phyloP scores from a whole-genome alignment of 2,888 invertebrate genomes.

The Polyommatus icarus region DNA sequence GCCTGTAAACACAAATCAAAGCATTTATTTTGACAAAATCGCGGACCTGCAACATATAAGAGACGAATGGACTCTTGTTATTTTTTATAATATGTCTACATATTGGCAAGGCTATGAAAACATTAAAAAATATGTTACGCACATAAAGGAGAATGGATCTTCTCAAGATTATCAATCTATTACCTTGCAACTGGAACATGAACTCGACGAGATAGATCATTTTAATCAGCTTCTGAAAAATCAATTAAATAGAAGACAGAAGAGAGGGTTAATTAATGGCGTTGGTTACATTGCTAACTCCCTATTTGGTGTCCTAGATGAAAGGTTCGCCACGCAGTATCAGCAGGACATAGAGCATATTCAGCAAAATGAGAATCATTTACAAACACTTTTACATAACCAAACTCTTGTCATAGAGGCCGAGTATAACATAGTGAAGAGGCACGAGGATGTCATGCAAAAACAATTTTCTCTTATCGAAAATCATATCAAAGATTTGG shows the following conservation, averaged over 20 bases:
- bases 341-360: conserved; percentile 28
- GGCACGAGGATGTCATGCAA: conserved; percentile 28
- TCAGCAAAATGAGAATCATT: conserved; percentile 30
- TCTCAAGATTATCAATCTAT: too few relatives aligned
- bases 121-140: too few relatives aligned
- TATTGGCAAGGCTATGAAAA: too few relatives aligned
- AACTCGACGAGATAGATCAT: conserved; percentile 25
- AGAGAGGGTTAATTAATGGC: conserved; percentile 33
- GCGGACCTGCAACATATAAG: background rate
- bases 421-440: background rate
- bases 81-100: too few relatives aligned
- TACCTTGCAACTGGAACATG: conserved; percentile 30
- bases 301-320: conserved; percentile 25
- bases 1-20: background rate
- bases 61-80: too few relatives aligned
- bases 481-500: conserved; percentile 8
- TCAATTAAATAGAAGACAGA: conserved; percentile 25
- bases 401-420: conserved; percentile 20
- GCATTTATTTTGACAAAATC: conserved; percentile 32
- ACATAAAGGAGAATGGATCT: too few relatives aligned
- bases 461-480: conserved; percentile 31
- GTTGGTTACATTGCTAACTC: conserved; percentile 33
- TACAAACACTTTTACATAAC: conserved; percentile 25
- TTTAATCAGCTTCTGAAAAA: conserved; percentile 30
- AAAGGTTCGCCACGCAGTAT: conserved; percentile 9